Evolutionary conservation across 2,113 vertebrate species (phyloP), one percentile per base, ranked within the genome.

Genomic region (Dipodomys merriami): DNA sequence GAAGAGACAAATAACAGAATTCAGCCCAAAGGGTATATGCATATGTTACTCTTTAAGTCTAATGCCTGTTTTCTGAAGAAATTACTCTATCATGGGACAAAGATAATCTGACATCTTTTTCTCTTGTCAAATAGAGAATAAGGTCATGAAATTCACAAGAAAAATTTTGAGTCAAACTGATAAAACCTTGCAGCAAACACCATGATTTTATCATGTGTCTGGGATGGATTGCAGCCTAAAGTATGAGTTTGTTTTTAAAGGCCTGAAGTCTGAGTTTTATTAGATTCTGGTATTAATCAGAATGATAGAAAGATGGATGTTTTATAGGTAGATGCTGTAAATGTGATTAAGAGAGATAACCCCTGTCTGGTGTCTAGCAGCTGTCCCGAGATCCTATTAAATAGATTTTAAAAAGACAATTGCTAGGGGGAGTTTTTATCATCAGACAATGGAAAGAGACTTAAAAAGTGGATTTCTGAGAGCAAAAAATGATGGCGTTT

Each of bases 261-360:
- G 8, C 25, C n/a, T 5, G 9, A 39, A 25, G 23, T 35, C 44
- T 79, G 30, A 5, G 2, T 33, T 82, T 81, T 35, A 35, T 39
- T 62, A 62, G 49, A 91, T 79, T 76, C 22, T 86, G 44, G 29
- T 25, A 33, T 23, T 85, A 30, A 30, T 74, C 67, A 91, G 33
- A 53, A 68, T 92, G 29, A 35, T 82, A 83, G 79, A 39, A 72
- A 91, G 57, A 76, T 67, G 81, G 4, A 1, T 7, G 4, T 5
- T 23, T 91, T 60, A 53, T 73, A 93, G 49, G 46, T 83, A 90
- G 57, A 88, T 82, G 79, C 65, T 57, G 20, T 62, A 92, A 27
- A 5, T 22, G 0, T 85, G n/a, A 53, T 72, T 81, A 69, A 57
- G 49, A 82, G 22, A 78, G 23, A 8, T 27, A 30, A 44, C 22